These are phyloP conservation scores for Euplagia quadripunctaria DNA, from an alignment of 2,888 invertebrate genomes.

Conservation along the genomic window DNA sequence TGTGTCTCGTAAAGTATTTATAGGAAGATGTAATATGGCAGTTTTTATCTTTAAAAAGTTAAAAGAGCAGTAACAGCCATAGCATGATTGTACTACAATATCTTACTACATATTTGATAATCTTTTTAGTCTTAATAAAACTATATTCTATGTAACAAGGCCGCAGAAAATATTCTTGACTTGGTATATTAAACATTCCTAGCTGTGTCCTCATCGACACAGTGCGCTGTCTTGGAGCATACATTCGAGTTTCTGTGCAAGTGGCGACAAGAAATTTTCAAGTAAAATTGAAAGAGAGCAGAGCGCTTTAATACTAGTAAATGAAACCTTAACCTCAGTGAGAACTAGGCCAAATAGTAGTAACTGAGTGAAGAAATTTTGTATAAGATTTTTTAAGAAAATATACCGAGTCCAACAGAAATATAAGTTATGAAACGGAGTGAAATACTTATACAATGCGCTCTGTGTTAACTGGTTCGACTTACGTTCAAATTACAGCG, in stretches of 20 bases:
- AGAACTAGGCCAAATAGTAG: background rate
- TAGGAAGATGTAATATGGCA: background rate
- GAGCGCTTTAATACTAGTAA: slow-evolving; percentile 19
- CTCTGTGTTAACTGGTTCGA: background rate
- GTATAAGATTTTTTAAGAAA: background rate
- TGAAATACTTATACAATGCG: background rate
- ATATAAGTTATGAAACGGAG: background rate
- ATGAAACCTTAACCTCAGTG: slow-evolving; percentile 6
- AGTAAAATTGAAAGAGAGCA: slow-evolving; percentile 27
- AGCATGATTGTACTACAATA: background rate
- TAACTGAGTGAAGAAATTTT: background rate
- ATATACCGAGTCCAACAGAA: background rate
- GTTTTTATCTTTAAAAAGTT: background rate
- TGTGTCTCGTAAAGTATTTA: background rate
- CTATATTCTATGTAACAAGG: slow-evolving; percentile 4
- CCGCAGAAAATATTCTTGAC: slow-evolving; percentile 30
- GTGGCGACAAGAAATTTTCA: slow-evolving; percentile 32
- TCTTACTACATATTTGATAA: background rate
- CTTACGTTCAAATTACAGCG: background rate
- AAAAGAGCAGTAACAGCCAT: background rate
- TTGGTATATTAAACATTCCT: slow-evolving; percentile 38
- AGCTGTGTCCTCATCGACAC: slow-evolving; percentile 33
- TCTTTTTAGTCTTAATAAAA: slow-evolving; percentile 9
- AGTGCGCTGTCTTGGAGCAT: slow-evolving; percentile 21
- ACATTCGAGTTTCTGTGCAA: slow-evolving; percentile 37